Conservation (phyloP, 2,888 invertebrate genomes). For the Lordiphosa fenestrarum region DNA sequence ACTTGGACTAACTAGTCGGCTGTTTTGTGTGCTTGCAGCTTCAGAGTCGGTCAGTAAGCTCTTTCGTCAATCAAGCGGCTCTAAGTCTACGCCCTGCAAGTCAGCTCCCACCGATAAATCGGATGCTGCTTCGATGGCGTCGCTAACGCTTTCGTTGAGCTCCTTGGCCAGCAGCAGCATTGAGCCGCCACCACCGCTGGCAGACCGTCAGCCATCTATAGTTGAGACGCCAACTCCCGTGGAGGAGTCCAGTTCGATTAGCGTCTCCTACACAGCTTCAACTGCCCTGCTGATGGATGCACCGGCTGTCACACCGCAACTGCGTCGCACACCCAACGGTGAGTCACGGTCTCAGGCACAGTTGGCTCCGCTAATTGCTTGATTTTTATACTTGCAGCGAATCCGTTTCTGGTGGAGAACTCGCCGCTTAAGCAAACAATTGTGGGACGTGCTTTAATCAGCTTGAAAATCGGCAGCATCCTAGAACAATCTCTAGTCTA, state of each 20-base stretch:
- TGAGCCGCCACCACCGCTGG: constrained; percentile 43
- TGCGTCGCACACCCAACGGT: constrained; percentile 62
- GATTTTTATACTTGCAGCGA: constrained; percentile 50
- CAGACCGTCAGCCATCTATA: constrained; percentile 53
- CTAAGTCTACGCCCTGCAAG: constrained; percentile 59
- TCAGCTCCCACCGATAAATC: constrained; percentile 53
- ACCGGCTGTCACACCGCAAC: constrained; percentile 33
- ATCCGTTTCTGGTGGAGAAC: constrained; percentile 69
- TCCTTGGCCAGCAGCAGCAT: constrained; percentile 76
- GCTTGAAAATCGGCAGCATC: constrained; percentile 76
- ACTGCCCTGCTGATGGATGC: constrained; percentile 73
- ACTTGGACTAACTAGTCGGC: constrained; percentile 28
- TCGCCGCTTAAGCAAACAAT: constrained; percentile 60
- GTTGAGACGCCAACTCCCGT: constrained; percentile 55
- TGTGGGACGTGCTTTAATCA: constrained; percentile 54
- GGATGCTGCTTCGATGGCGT: constrained; percentile 63
- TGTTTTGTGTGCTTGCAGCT: constrained; percentile 49
- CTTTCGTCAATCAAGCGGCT: constrained; percentile 76
- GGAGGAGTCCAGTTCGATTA: constrained; percentile 68
- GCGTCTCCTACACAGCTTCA: constrained; percentile 72
- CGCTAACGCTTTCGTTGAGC: constrained; percentile 76
- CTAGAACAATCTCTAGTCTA: constrained; percentile 78
- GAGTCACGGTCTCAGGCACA: constrained; percentile 21
- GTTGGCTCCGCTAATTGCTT: constrained; percentile 17
- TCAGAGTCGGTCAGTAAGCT: constrained; percentile 80